phyloP scores from a whole-genome alignment of 2,888 invertebrate genomes.

The Ectemnius cavifrons region DNA sequence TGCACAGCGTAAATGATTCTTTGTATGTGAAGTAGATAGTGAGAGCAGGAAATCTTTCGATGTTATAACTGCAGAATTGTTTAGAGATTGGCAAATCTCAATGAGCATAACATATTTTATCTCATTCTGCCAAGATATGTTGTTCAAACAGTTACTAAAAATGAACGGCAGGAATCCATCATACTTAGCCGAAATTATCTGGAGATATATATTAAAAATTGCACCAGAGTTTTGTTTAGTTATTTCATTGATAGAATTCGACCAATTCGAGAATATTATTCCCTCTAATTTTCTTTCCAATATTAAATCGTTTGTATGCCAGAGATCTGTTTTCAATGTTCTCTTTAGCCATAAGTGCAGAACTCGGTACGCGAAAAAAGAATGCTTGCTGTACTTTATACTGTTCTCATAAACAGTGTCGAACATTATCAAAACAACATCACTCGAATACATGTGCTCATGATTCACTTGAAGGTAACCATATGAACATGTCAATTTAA shows the following conservation, averaged over 20 bases:
- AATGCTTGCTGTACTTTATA: conserved; percentile 80
- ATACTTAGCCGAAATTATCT: conserved; percentile 67
- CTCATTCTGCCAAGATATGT: conserved; percentile 81
- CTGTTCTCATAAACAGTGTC: conserved; percentile 75
- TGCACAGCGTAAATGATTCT: conserved; percentile 81
- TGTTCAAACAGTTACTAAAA: conserved; percentile 67
- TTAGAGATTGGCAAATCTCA: conserved; percentile 77
- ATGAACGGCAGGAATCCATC: conserved; percentile 63
- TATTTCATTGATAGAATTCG: conserved; percentile 81
- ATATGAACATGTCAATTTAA: conserved; percentile 63
- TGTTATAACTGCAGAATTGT: conserved; percentile 53
- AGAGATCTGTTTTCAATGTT: conserved; percentile 75
- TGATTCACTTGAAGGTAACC: conserved; percentile 68
- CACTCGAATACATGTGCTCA: conserved; percentile 39
- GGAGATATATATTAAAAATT: conserved; percentile 78
- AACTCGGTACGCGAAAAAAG: conserved; percentile 80
- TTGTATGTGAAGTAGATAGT: conserved; percentile 77
- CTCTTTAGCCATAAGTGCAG: conserved; percentile 78
- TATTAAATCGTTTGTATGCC: conserved; percentile 67
- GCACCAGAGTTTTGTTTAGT: conserved; percentile 79
- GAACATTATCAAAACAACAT: conserved; percentile 71
- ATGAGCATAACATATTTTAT: conserved; percentile 81
- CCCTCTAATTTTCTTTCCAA: conserved; percentile 78
- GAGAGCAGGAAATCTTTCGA: conserved; percentile 55
- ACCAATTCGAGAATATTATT: conserved; percentile 82